Percentiles rank a stretch among this genome's conserved stretches.
These are phyloP conservation scores for Jacana jacana DNA, from an alignment of 2,113 vertebrate species.

Conservation along the genomic window DNA sequence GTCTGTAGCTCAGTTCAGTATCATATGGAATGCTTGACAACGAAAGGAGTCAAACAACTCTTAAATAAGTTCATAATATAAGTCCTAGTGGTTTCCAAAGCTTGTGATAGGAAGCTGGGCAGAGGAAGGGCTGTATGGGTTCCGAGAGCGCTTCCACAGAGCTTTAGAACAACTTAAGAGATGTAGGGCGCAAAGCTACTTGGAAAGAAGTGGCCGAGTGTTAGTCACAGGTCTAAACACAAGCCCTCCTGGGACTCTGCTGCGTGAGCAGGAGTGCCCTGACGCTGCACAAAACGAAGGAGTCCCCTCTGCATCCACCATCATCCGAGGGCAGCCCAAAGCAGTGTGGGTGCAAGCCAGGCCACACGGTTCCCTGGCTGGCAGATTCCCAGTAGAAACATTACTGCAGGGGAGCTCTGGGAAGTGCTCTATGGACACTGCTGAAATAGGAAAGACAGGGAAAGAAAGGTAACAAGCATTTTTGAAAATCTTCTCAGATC, in stretches of 20 bases:
- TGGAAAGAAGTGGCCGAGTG: not conserved
- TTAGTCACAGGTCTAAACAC: not conserved
- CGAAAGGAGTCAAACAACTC: not conserved
- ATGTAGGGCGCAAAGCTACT: not conserved
- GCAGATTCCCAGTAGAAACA: accelerated
- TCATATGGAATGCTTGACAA: not conserved
- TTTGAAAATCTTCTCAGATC: not conserved
- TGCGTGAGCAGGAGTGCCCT: not conserved
- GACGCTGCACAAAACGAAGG: not conserved
- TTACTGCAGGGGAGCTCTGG: not conserved
- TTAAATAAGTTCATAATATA: not conserved
- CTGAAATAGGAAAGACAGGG: not conserved
- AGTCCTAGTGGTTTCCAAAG: not conserved
- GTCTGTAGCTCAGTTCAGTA: not conserved
- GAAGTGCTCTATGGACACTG: not conserved
- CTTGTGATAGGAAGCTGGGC: not conserved
- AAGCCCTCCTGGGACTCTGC: not conserved
- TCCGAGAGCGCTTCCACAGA: not conserved
- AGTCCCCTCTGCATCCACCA: not conserved
- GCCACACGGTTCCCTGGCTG: not conserved
- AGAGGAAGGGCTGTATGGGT: not conserved
- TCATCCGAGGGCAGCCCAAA: no score
- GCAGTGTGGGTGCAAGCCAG: not conserved
- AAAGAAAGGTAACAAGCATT: not conserved
- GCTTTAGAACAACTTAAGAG: not conserved